Conservation (phyloP, 1,140 invertebrate species). For the Carcinoscorpius rotundicauda region DNA sequence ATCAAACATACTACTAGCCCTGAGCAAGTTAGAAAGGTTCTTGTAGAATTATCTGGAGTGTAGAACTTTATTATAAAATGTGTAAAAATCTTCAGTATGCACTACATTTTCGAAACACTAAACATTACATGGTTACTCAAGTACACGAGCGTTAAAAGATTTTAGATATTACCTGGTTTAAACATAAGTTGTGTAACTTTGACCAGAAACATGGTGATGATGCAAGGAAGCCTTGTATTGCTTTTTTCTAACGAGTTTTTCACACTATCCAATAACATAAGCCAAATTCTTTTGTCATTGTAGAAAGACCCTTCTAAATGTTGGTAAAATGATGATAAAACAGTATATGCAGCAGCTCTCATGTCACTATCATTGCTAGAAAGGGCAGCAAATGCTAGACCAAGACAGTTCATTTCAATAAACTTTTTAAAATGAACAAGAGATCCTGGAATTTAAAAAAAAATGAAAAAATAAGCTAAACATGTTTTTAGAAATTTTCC, state of each 20-base stretch:
- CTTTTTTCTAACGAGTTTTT: slow-evolving; percentile 35
- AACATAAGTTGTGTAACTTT: slow-evolving; percentile 48
- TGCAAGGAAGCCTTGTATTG: slow-evolving; percentile 43
- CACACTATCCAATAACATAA: slow-evolving; percentile 38
- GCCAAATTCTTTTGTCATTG: slow-evolving; percentile 38
- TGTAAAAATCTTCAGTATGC: no score
- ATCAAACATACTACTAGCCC: no score
- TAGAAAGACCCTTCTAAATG: slow-evolving; percentile 52
- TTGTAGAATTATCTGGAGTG: no score
- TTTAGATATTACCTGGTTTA: slow-evolving; percentile 34
- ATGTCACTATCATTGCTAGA: slow-evolving; percentile 44
- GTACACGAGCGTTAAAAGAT: no score
- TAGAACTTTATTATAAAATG: no score
- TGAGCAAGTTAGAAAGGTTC: no score
- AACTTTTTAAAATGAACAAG: slow-evolving; percentile 50
- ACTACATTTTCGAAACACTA: no score
- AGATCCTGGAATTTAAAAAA: slow-evolving; percentile 34
- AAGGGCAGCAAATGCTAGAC: slow-evolving; percentile 48
- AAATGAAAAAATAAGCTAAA: no score
- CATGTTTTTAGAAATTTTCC: no score
- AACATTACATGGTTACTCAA: no score
- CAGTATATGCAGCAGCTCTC: slow-evolving; percentile 48
- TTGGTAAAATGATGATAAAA: slow-evolving; percentile 49
- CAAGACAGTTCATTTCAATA: slow-evolving; percentile 47
- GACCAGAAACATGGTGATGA: slow-evolving; percentile 55